Evolutionary conservation across 2,113 vertebrate genomes (phyloP).

Genomic region (Tragulus kanchil): DNA sequence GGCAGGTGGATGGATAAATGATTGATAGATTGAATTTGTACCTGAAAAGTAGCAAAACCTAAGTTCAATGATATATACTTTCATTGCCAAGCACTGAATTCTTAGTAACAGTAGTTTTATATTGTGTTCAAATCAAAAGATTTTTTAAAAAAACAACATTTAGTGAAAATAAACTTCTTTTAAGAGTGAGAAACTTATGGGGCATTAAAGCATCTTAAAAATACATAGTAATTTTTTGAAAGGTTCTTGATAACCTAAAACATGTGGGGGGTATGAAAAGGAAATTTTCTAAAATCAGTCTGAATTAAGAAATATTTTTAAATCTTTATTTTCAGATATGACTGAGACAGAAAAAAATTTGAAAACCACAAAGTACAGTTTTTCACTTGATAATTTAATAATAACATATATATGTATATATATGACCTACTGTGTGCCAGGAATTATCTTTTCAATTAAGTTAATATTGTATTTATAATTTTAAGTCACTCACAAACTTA

Average conservation of each 20-base stretch:
- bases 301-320: not conserved
- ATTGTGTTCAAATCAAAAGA: not conserved
- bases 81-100: not conserved
- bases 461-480: not conserved
- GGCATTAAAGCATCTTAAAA: not conserved
- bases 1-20: not conserved
- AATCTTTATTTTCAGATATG: not conserved
- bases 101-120: not conserved
- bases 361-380: not conserved
- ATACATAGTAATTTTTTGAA: not conserved
- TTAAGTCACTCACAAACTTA: constrained; percentile 3
- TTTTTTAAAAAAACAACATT: not conserved
- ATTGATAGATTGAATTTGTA: not conserved
- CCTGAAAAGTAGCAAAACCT: not conserved
- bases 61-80: not conserved
- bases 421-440: not conserved
- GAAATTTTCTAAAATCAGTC: not conserved
- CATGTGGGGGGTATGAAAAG: not conserved
- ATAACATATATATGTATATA: not conserved
- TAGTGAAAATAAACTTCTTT: not conserved
- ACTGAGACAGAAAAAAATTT: not conserved
- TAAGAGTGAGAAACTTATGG: not conserved
- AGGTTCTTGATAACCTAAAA: constrained; percentile 22
- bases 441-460: not conserved
- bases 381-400: not conserved